Percentiles rank a stretch among this genome's conserved stretches.
Evolutionary conservation across 1,140 invertebrate species (phyloP).

Genomic region (Drosophila sechellia): DNA sequence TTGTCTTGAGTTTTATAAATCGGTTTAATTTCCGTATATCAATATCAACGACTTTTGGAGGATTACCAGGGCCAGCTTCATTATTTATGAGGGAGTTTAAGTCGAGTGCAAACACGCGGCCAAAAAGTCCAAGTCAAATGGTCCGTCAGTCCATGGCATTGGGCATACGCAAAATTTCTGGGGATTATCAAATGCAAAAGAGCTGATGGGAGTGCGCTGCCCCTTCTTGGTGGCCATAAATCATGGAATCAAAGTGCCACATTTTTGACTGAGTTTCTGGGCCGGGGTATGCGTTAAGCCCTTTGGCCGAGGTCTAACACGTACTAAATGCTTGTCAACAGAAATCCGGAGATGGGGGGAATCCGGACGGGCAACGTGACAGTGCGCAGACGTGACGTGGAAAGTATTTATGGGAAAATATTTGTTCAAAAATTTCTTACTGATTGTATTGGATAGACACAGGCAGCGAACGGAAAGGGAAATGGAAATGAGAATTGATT

Average conservation of each 20-base stretch:
- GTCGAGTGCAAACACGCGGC: conserved; percentile 24
- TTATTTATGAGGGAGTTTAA: conserved; percentile 38
- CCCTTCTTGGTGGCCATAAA: conserved; percentile 57
- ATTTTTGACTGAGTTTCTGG: conserved; percentile 49
- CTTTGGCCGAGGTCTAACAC: conserved; percentile 56
- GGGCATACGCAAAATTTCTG: conserved; percentile 69
- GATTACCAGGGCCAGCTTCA: conserved; percentile 28
- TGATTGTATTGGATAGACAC: not conserved
- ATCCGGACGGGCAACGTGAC: conserved; percentile 3
- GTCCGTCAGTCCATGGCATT: conserved; percentile 50
- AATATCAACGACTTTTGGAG: conserved; percentile 19
- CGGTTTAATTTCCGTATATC: not conserved
- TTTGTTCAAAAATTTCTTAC: conserved; percentile 32
- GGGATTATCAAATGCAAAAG: conserved; percentile 75
- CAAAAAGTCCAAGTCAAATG: conserved; percentile 59
- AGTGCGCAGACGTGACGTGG: conserved; percentile 40
- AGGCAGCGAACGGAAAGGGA: conserved; percentile 9
- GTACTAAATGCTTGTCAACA: conserved; percentile 63
- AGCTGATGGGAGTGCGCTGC: conserved; percentile 29
- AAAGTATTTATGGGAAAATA: conserved; percentile 46
- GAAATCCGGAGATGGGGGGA: not conserved
- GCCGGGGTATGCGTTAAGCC: conserved; percentile 37
- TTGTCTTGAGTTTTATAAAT: conserved; percentile 5
- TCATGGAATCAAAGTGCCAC: conserved; percentile 77
- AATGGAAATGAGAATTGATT: conserved; percentile 36